Evolutionary conservation across 1,140 invertebrate genomes (phyloP), one percentile per base, ranked within the genome.

Genomic region (Dreissena rostriformis): DNA sequence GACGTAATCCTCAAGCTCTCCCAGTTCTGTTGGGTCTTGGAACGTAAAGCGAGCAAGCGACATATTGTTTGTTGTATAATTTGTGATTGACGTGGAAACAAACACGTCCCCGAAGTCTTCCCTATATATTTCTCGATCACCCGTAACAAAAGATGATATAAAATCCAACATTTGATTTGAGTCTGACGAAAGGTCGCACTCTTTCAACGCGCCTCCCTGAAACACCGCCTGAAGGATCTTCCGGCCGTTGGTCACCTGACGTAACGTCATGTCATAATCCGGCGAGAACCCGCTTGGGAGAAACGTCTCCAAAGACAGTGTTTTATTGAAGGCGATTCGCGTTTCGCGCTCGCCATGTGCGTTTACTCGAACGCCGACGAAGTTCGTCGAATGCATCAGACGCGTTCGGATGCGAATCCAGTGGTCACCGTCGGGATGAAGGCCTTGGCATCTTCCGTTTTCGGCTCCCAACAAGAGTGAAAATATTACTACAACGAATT

Each of bases 221-320:
- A 75, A 75, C n/a, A 86, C 84, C 12, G 80, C 76, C 63, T 84
- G 80, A 11, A 87, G 29, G n/a, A 86, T 67, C 14, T 73, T 71
- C 8, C 52, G 57, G 29, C 84, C 78, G 73, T 87, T 77, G 39
- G 84, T 85, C 26, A 81, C 53, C 70, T 85, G 84, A 22, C 81
- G 75, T 26, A 87, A 51, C 15, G 65, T 51, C 77, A 85, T 74
- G 28, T 72, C 82, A 67, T 49, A 55, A 2, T 68, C 76, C 65
- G 66, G 22, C 24, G n/a, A 52, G 22, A 55, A 65, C 1, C 65
- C 67, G 53, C 67, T 67, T 19, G 55, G 14, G 24, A 80, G 14
- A 66, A 73, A 87, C 19, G 82, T 83, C 66, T 86, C 84, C 73
- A 87, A 52, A 17, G 76, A 15, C 4, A 82, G 53, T 28, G 78